Conservation (phyloP, 2,113 vertebrate genomes). For the Gymnorhina tibicen region DNA sequence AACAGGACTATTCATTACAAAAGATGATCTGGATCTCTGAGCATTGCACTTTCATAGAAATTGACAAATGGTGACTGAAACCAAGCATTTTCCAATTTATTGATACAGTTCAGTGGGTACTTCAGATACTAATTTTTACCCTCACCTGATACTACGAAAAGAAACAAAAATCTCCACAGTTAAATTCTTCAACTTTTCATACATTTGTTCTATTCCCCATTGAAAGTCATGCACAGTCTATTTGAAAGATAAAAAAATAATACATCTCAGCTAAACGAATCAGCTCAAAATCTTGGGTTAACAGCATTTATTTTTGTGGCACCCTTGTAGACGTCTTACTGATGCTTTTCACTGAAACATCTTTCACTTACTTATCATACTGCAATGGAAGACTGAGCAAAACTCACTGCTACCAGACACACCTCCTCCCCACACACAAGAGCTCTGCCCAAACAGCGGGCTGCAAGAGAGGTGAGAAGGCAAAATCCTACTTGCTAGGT, state of each 20-base stretch:
- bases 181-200: not conserved
- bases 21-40: not conserved
- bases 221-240: not conserved
- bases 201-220: not conserved
- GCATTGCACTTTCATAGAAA: not conserved
- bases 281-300: not conserved
- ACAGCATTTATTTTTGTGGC: not conserved
- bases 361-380: not conserved
- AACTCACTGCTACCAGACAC: accelerated
- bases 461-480: not conserved
- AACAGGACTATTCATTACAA: not conserved
- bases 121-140: not conserved
- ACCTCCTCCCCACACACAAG: accelerated
- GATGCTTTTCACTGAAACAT: not conserved
- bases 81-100: not conserved
- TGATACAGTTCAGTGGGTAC: not conserved
- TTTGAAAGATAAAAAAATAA: not conserved
- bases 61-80: not conserved
- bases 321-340: not conserved
- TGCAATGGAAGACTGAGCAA: not conserved
- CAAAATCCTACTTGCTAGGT: not conserved
- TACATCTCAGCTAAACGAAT: not conserved
- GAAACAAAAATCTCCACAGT: not conserved
- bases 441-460: accelerated
- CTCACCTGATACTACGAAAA: not conserved